These are phyloP conservation scores for Xenopus tropicalis DNA, from an alignment of 2,113 vertebrate genomes.

Conservation along the genomic window DNA sequence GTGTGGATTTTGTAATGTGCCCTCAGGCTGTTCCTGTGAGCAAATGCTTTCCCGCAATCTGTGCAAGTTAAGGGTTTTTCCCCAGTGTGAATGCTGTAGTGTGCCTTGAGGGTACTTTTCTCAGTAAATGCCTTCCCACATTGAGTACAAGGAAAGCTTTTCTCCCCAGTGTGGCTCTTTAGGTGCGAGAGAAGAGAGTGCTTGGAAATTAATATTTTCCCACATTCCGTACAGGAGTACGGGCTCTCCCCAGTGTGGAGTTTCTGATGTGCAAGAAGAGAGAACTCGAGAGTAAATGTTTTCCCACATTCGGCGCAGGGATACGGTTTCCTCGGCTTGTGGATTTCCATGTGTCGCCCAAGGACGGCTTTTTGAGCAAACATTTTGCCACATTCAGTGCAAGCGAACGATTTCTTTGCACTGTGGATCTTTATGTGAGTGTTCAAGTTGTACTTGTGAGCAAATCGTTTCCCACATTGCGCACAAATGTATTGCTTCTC, in stretches of 20 bases:
- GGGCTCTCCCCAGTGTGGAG: conserved; percentile 1
- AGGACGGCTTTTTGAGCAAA: neutral
- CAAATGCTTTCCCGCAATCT: conserved; percentile 13
- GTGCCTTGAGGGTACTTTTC: neutral
- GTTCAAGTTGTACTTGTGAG: too few species aligned
- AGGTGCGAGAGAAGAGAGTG: neutral
- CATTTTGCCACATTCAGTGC: conserved; percentile 4
- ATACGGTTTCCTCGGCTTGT: neutral
- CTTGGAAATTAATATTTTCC: conserved; percentile 9
- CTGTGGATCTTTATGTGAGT: neutral
- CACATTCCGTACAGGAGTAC: conserved; percentile 3
- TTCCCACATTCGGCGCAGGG: neutral
- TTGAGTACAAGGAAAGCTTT: neutral
- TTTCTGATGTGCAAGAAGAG: neutral
- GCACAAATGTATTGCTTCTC: too few species aligned
- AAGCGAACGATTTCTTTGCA: conserved; percentile 8
- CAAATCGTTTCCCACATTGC: too few species aligned
- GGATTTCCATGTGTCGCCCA: neutral
- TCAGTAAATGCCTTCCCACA: conserved; percentile 24
- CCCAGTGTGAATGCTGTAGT: conserved; percentile 9
- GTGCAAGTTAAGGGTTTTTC: conserved; percentile 13
- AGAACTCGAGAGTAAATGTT: neutral
- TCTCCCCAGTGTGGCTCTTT: neutral
- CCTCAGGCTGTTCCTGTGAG: neutral
- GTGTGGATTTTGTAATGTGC: conserved; percentile 11